Conservation (phyloP, 2,797 vertebrate genomes). For the Meriones psammophilus region DNA sequence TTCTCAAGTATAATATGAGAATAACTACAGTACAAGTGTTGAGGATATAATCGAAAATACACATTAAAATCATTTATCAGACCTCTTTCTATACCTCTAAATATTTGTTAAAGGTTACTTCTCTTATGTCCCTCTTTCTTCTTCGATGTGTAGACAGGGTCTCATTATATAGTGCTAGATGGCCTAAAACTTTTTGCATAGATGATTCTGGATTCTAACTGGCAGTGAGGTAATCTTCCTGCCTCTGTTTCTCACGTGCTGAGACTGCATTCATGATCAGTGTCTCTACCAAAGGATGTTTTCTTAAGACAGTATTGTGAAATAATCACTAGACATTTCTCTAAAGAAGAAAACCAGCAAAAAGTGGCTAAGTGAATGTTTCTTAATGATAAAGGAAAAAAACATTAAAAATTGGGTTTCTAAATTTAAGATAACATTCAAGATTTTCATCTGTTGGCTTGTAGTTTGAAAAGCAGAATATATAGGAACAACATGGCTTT, state of each 20-base stretch:
- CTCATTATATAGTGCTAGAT: background rate
- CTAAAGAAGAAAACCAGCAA: background rate
- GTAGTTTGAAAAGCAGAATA: background rate
- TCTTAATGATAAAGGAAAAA: constrained; percentile 27
- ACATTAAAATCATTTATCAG: background rate
- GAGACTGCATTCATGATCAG: background rate
- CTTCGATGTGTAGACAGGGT: background rate
- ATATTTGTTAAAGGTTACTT: constrained; percentile 30
- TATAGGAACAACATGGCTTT: background rate
- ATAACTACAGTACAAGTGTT: background rate
- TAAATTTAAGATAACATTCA: background rate
- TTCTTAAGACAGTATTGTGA: background rate
- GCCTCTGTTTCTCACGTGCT: no score
- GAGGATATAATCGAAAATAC: background rate
- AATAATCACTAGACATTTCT: constrained; percentile 1
- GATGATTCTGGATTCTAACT: background rate
- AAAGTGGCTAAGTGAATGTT: background rate
- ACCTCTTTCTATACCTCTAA: background rate
- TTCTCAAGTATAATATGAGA: background rate
- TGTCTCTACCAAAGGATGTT: no score
- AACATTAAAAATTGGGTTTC: background rate
- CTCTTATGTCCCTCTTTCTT: background rate
- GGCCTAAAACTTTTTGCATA: background rate
- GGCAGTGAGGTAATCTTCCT: background rate
- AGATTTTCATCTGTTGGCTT: background rate